Percentiles rank a stretch among this genome's conserved stretches.
Conservation (phyloP, 2,797 vertebrate species). For the Echiichthys vipera region DNA sequence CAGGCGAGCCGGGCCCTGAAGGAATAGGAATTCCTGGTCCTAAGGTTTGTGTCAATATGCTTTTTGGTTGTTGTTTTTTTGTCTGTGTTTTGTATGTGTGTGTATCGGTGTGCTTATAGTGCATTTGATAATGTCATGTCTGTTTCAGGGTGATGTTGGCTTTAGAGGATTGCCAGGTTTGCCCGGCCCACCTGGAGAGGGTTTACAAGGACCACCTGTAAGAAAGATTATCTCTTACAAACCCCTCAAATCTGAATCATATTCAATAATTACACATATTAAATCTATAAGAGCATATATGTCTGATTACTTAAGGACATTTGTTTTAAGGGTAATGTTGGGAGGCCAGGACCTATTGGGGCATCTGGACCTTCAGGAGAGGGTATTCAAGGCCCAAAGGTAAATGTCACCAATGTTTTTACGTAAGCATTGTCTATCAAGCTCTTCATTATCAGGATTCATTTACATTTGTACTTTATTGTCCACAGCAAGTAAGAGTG, state of each 20-base stretch:
- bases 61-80: not conserved
- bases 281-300: not conserved
- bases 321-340: conserved; percentile 86
- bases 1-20: conserved; percentile 88
- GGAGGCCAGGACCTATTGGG: conserved; percentile 86
- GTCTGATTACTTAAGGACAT: conserved; percentile 30
- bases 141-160: conserved; percentile 89
- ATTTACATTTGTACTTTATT: not conserved
- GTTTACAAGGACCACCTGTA: conserved; percentile 90
- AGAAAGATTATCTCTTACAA: conserved; percentile 50
- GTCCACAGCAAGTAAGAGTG: not conserved
- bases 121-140: conserved; percentile 13
- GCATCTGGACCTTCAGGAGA: conserved; percentile 88
- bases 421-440: not conserved
- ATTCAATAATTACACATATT: not conserved
- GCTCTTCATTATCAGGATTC: not conserved
- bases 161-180: conserved; percentile 88
- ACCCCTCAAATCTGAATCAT: not conserved
- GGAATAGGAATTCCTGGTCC: conserved; percentile 91
- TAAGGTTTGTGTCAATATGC: conserved; percentile 82
- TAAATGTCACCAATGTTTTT: conserved; percentile 66
- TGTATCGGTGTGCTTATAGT: not conserved
- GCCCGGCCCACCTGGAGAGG: conserved; percentile 89
- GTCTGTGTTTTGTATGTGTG: not conserved
- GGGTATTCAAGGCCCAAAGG: conserved; percentile 93